Evolutionary conservation across 2,797 vertebrate species (phyloP).

Genomic region (Yasuhikotakia modesta): DNA sequence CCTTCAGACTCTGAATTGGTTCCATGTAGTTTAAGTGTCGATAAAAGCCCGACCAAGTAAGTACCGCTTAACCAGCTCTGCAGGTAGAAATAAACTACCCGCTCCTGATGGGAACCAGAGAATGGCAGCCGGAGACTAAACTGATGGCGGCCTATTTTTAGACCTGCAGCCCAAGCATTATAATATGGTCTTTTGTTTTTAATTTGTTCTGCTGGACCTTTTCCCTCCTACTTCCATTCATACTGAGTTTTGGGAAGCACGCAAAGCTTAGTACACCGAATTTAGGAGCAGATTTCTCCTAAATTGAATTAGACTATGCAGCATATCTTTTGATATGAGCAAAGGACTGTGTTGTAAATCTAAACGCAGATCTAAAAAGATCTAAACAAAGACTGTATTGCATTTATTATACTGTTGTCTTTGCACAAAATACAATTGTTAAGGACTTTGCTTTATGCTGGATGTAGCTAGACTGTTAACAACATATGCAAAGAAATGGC

Average conservation of each 20-base stretch:
- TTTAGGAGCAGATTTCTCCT: not conserved
- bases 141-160: slow-evolving; percentile 36
- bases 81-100: slow-evolving; percentile 22
- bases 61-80: slow-evolving; percentile 15
- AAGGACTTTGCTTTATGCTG: not conserved
- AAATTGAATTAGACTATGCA: not conserved
- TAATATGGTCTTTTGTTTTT: slow-evolving; percentile 21
- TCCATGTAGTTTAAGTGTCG: not conserved
- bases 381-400: not conserved
- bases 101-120: slow-evolving; percentile 16
- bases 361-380: not conserved
- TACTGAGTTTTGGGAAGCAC: not conserved
- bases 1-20: slow-evolving; percentile 9
- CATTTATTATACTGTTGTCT: not conserved
- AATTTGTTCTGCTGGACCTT: not conserved
- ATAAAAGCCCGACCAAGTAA: not conserved
- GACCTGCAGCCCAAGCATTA: slow-evolving; percentile 25
- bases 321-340: not conserved
- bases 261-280: not conserved
- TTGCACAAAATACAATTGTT: not conserved
- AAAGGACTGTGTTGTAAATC: not conserved
- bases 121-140: slow-evolving; percentile 14
- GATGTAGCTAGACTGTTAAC: not conserved
- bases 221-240: not conserved
- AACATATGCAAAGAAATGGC: not conserved